Conservation (phyloP, 2,888 invertebrate genomes). For the Dryococelus australis region DNA sequence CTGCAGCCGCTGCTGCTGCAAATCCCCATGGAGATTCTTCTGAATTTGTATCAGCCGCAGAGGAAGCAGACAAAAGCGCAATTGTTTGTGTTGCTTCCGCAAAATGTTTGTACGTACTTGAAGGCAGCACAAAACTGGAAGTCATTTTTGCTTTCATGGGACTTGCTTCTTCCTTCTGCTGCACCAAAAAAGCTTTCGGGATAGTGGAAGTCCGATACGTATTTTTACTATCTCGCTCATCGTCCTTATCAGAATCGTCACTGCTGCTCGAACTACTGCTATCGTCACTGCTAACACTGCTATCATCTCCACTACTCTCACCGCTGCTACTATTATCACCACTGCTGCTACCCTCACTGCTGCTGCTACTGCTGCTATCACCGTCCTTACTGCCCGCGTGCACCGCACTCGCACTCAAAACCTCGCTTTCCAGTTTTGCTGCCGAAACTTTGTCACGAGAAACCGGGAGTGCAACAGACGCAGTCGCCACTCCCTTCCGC, state of each 20-base stretch:
- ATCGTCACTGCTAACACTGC: slow-evolving; percentile 31
- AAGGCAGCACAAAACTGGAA: background rate
- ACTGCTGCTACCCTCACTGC: slow-evolving; percentile 35
- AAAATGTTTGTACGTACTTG: background rate
- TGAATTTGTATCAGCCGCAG: slow-evolving; percentile 22
- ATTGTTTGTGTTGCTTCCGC: background rate
- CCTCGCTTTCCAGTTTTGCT: background rate
- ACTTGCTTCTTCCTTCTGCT: slow-evolving; percentile 30
- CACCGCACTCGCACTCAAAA: background rate
- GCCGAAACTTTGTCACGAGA: slow-evolving; percentile 5
- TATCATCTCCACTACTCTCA: slow-evolving; percentile 30
- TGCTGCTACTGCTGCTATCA: slow-evolving; percentile 42
- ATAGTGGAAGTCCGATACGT: background rate
- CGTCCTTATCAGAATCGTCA: slow-evolving; percentile 35
- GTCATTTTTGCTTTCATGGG: slow-evolving; percentile 37
- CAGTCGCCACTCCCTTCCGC: slow-evolving; percentile 43
- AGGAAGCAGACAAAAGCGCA: slow-evolving; percentile 18
- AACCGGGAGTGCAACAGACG: background rate
- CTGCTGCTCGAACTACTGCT: slow-evolving; percentile 44
- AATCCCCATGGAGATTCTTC: slow-evolving; percentile 63
- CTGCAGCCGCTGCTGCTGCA: slow-evolving; percentile 52
- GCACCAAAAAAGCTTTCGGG: background rate
- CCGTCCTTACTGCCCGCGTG: slow-evolving; percentile 28
- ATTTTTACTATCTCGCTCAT: slow-evolving; percentile 20
- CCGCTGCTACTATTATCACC: slow-evolving; percentile 46